Conservation (phyloP, 2,113 vertebrate genomes). For the Brachypteracias leptosomus region DNA sequence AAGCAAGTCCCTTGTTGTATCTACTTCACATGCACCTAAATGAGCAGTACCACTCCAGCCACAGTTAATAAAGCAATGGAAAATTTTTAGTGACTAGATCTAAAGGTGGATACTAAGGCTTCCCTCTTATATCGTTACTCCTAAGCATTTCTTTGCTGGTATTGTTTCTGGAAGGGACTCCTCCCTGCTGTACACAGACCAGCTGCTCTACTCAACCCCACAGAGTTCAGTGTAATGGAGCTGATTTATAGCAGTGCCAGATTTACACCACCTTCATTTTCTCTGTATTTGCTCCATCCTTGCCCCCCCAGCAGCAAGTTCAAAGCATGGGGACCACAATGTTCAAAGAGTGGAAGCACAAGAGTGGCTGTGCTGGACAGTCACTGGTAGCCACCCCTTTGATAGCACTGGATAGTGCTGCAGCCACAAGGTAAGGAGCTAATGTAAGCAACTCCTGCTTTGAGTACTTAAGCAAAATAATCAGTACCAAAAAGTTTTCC, state of each 20-base stretch:
- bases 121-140: not conserved
- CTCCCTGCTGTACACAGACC: not conserved
- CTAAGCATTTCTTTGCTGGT: not conserved
- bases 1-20: not conserved
- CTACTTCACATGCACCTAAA: not conserved
- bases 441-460: not conserved
- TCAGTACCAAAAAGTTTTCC: not conserved
- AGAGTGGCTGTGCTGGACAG: not conserved
- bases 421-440: too few relatives aligned
- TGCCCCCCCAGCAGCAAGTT: accelerated
- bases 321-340: accelerated
- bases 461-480: not conserved
- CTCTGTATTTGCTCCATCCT: not conserved
- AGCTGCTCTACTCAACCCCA: not conserved
- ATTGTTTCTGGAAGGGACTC: not conserved
- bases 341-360: not conserved
- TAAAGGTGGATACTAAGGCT: not conserved
- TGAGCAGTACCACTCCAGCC: not conserved
- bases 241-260: not conserved
- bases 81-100: not conserved
- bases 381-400: not conserved
- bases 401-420: too few relatives aligned
- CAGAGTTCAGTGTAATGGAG: accelerated
- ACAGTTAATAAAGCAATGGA: not conserved
- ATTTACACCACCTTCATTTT: not conserved